Percentiles rank a stretch among this genome's conserved stretches.
These are phyloP conservation scores for Apamea sordens DNA, from an alignment of 2,888 invertebrate species.

Conservation along the genomic window DNA sequence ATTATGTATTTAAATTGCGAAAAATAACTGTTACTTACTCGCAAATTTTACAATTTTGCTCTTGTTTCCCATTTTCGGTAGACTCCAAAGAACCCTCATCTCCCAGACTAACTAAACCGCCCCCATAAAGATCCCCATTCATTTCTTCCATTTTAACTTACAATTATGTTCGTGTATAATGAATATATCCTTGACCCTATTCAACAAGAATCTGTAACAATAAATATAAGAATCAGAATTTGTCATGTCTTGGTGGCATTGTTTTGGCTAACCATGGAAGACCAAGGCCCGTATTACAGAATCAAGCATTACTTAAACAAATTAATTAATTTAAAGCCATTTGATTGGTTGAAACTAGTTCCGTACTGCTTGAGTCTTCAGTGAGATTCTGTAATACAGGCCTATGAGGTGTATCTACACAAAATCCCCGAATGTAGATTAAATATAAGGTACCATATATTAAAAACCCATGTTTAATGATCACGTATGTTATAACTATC, in stretches of 20 bases:
- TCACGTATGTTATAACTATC: not conserved
- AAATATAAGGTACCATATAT: not conserved
- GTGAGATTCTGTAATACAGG: not conserved
- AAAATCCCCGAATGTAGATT: not conserved
- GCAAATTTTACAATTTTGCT: slow-evolving; percentile 92
- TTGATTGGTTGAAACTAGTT: not conserved
- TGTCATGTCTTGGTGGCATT: slow-evolving; percentile 4
- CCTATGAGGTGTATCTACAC: not conserved
- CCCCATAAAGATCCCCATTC: slow-evolving; percentile 89
- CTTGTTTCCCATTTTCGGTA: slow-evolving; percentile 87
- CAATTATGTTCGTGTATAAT: slow-evolving; percentile 85
- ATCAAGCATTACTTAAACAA: not conserved
- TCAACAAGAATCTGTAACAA: slow-evolving; percentile 85
- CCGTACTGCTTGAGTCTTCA: not conserved
- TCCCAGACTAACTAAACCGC: slow-evolving; percentile 86
- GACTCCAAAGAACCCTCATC: slow-evolving; percentile 89
- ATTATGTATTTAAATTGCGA: not conserved
- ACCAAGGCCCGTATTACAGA: not conserved
- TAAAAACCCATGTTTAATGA: not conserved
- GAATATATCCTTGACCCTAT: slow-evolving; percentile 83
- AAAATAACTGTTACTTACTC: slow-evolving; percentile 85
- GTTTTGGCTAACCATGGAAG: not conserved
- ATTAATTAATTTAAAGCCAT: no score
- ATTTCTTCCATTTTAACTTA: slow-evolving; percentile 91
- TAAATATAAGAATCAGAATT: slow-evolving; percentile 8